Evolutionary conservation across 2,888 invertebrate genomes (phyloP).

Genomic region (Drymonia ruficornis): DNA sequence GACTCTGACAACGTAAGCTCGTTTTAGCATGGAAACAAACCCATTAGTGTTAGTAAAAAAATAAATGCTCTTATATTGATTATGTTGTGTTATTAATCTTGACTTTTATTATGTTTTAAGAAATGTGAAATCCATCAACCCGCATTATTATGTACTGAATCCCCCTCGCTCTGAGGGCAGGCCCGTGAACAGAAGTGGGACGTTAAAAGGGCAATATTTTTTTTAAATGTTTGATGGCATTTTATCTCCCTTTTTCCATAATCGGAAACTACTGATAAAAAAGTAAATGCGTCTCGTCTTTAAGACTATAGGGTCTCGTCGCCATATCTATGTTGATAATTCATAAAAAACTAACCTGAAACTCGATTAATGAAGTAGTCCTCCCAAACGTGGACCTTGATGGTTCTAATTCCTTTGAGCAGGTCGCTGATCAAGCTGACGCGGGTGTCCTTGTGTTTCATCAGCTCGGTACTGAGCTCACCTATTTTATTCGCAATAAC

Average conservation of each 20-base stretch:
- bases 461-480: conserved; percentile 92
- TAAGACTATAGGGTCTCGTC: too few species aligned
- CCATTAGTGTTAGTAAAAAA: not conserved
- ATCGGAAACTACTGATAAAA: not conserved
- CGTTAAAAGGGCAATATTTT: too few species aligned
- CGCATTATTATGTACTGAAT: too few species aligned
- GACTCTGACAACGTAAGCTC: conserved; percentile 73
- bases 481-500: conserved; percentile 95
- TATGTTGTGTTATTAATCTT: too few species aligned
- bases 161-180: too few species aligned
- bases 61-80: too few species aligned
- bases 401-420: conserved; percentile 93
- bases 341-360: conserved; percentile 74
- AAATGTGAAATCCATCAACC: too few species aligned
- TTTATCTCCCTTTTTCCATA: too few species aligned
- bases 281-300: not conserved
- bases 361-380: conserved; percentile 91
- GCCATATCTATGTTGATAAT: not conserved
- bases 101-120: too few species aligned
- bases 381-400: conserved; percentile 98
- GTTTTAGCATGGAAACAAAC: not conserved
- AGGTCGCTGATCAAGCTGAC: conserved; percentile 95
- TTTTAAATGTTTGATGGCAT: too few species aligned
- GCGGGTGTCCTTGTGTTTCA: conserved; percentile 95
- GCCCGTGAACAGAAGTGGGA: too few species aligned